Evolutionary conservation across 2,888 invertebrate genomes (phyloP), one percentile per base, ranked within the genome.

Genomic region (Eupithecia tripunctaria): DNA sequence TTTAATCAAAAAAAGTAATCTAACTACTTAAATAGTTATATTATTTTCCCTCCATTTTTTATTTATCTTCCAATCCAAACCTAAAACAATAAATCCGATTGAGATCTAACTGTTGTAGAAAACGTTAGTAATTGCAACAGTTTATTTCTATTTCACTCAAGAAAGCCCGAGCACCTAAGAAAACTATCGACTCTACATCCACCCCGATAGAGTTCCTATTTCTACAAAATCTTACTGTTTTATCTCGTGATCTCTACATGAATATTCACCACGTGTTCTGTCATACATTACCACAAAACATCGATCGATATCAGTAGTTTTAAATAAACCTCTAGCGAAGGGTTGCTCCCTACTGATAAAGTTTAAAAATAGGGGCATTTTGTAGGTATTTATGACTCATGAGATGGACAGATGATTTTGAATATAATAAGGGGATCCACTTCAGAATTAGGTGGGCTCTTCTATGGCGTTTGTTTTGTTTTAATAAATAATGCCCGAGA

Each of bases 301-400:
- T 67, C 80, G 89, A 89, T 91, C 90, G 83, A 91, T 91, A 86
- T 73, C 81, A 86, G 76, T 86, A 88, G 88, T 89, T 91, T 91
- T 89, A 89, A 92, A 90, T 87, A 88, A 92, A 89, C 87, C 84
- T 81, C 74, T 78, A 86, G 86, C 81, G 90, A 91, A 93, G 93
- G 93, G 93, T 91, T 89, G 86, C 88, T 90, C 84, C 84, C 80
- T 74, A 80, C 79, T 69, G 73, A 79, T 80, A 77, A 79, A 75
- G 77, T 80, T 84, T 74, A 68, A 74, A 74, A 72, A 77, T 82
- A 80, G 76, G 82, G 82, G 81, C 76, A 77, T 80, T 73, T 77
- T 78, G 76, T 81, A 80, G 75, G 74, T 74, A 70, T 63, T 73
- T 79, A 76, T 80, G 79, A 80, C 73, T 80, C 79, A 74, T 67